A percentile compares a stretch with the other conserved stretches of the same genome.
Conservation (phyloP, 1,140 invertebrate genomes). For the Oppia nitens region DNA sequence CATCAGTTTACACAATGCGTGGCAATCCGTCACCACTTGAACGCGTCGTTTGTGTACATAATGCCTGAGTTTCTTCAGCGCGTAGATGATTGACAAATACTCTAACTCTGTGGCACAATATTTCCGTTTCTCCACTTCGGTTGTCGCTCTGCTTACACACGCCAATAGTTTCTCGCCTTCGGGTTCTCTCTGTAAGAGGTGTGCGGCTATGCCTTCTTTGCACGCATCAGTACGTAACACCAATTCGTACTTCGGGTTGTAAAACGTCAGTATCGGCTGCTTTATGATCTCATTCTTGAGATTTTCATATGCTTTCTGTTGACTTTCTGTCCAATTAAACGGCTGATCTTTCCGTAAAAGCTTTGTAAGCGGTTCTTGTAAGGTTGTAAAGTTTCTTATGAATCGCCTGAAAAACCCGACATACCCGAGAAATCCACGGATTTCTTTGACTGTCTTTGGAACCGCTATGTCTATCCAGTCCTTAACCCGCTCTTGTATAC, state of each 20-base stretch:
- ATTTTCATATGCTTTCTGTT: conserved; percentile 13
- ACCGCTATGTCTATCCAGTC: conserved; percentile 20
- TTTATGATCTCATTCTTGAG: conserved; percentile 10
- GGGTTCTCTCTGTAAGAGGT: neutral
- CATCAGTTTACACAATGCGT: too few species aligned
- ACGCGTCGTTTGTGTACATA: too few species aligned
- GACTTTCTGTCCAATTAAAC: neutral
- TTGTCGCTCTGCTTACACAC: too few species aligned
- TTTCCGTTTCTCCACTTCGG: too few species aligned
- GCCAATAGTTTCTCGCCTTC: too few species aligned
- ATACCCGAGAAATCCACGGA: conserved; percentile 32
- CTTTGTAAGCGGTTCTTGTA: too few species aligned
- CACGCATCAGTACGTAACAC: neutral
- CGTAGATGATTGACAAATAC: too few species aligned
- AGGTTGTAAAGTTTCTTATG: too few species aligned
- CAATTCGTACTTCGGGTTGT: neutral
- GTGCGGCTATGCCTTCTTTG: neutral
- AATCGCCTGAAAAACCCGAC: conserved; percentile 2
- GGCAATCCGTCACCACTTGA: too few species aligned
- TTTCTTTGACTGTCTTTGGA: conserved; percentile 24
- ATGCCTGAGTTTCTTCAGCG: too few species aligned
- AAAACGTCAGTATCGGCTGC: neutral
- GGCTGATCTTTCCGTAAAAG: too few species aligned
- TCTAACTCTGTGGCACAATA: too few species aligned
- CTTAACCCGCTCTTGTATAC: conserved; percentile 25